These are phyloP conservation scores for Trogon surrucura DNA, from an alignment of 2,113 vertebrate genomes.

Conservation along the genomic window DNA sequence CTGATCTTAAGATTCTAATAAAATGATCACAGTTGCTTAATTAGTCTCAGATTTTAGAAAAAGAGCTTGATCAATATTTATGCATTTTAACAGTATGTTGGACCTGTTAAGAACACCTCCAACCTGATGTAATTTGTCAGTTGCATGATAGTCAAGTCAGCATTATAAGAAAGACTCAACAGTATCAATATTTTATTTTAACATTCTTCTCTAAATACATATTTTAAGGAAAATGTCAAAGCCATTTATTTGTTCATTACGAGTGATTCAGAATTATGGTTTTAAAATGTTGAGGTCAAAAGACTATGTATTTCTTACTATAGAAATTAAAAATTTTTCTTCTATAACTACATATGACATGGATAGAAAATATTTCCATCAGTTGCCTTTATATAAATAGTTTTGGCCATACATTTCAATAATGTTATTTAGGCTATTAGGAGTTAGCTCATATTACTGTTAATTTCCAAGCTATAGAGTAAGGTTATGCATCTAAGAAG, in stretches of 20 bases:
- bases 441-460: neutral
- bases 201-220: neutral
- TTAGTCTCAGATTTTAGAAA: neutral
- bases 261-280: neutral
- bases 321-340: neutral
- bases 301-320: neutral
- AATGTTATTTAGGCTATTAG: neutral
- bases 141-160: neutral
- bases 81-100: neutral
- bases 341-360: neutral
- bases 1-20: neutral
- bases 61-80: neutral
- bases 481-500: neutral
- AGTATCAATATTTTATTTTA: neutral
- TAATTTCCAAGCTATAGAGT: neutral
- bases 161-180: neutral
- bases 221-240: neutral
- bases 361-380: neutral
- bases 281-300: neutral
- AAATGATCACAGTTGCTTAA: neutral
- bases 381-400: neutral
- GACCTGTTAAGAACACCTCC: neutral
- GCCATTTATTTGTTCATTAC: neutral
- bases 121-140: neutral
- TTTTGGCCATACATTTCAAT: neutral